Evolutionary conservation across 2,113 vertebrate species (phyloP).

Genomic region (Sinocyclocheilus maitianheensis): DNA sequence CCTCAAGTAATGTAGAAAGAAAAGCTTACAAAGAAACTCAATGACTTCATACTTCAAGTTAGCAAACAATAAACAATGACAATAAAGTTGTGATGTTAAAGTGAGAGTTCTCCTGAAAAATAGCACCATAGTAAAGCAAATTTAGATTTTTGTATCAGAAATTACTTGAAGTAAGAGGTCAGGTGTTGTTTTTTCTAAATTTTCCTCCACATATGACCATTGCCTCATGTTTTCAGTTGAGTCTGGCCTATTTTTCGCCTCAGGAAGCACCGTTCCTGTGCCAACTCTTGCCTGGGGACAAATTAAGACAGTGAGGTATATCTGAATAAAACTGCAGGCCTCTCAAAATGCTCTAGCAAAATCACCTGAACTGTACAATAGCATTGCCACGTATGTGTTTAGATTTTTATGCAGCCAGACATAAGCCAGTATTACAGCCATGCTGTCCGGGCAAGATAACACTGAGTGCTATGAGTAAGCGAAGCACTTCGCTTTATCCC

Average conservation of each 20-base stretch:
- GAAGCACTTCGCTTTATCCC: conserved; percentile 25
- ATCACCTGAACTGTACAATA: conserved; percentile 27
- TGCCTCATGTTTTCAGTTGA: not conserved
- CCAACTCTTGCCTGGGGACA: conserved; percentile 16
- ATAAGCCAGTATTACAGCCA: conserved; percentile 41
- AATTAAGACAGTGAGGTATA: conserved; percentile 37
- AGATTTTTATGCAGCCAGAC: conserved; percentile 31
- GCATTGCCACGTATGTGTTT: conserved; percentile 34
- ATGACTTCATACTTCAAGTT: not conserved
- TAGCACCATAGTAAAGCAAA: no score
- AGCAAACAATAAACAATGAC: not conserved
- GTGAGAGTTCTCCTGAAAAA: not conserved
- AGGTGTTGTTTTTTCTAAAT: not conserved
- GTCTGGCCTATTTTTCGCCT: not conserved
- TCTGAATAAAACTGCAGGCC: conserved; percentile 32
- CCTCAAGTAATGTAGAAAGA: not conserved
- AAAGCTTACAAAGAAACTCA: not conserved
- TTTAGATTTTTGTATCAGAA: not conserved
- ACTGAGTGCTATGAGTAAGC: conserved; percentile 35
- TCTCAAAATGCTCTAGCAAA: conserved; percentile 17
- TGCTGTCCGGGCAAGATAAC: conserved; percentile 43
- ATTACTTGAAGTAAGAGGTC: not conserved
- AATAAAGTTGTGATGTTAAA: not conserved
- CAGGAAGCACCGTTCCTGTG: conserved; percentile 4
- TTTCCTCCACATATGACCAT: not conserved